Evolutionary conservation across 1,140 invertebrate genomes (phyloP).

Genomic region (Bombus superbus): DNA sequence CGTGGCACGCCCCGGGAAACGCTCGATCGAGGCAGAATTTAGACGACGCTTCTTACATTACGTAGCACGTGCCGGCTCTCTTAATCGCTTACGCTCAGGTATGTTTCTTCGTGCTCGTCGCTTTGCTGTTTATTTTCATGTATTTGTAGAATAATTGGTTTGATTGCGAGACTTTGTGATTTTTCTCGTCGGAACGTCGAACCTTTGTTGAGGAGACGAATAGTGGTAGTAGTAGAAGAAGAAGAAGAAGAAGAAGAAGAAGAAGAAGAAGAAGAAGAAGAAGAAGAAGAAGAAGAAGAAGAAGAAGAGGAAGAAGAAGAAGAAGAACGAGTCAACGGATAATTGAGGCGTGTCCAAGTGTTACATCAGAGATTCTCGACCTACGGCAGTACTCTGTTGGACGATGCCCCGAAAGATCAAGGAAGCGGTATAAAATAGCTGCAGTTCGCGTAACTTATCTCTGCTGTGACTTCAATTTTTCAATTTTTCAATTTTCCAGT

Average conservation of each 20-base stretch:
- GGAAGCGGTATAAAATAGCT: not conserved
- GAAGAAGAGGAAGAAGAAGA: not conserved
- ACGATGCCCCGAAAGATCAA: not conserved
- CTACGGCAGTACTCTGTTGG: not conserved
- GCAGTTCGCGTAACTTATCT: not conserved
- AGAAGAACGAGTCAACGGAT: not conserved
- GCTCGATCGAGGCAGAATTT: slow-evolving; percentile 6
- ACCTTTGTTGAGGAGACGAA: not conserved
- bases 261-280: not conserved
- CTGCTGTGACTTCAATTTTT: no score
- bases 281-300: no score
- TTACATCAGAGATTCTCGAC: not conserved
- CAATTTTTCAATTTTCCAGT: not conserved
- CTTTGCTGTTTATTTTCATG: not conserved
- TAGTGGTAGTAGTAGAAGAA: not conserved
- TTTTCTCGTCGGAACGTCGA: not conserved
- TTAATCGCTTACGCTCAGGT: slow-evolving; percentile 19
- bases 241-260: no score
- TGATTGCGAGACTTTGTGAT: no score
- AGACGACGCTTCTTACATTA: slow-evolving; percentile 24
- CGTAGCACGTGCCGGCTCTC: not conserved
- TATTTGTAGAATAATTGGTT: no score
- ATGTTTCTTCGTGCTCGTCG: not conserved
- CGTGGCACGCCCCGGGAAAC: slow-evolving; percentile 25
- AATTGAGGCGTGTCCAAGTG: not conserved